Conservation (phyloP, 2,888 invertebrate genomes). For the Clistopyga incitator region DNA sequence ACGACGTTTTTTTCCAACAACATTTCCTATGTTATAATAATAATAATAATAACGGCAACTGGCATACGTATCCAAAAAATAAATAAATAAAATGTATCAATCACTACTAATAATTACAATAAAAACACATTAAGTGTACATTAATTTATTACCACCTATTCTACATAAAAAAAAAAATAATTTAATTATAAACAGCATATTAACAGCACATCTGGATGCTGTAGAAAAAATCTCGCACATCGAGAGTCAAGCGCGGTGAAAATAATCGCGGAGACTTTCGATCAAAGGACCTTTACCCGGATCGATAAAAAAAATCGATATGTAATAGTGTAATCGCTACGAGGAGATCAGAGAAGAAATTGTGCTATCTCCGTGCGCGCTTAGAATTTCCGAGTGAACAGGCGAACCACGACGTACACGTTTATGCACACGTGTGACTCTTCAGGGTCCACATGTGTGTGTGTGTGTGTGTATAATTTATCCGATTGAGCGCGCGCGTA, state of each 20-base stretch:
- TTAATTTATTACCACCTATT: too few relatives aligned
- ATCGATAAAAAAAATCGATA: slow-evolving; percentile 49
- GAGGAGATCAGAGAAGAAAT: slow-evolving; percentile 29
- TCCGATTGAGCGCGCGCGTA: slow-evolving; percentile 45
- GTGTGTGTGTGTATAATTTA: too few relatives aligned
- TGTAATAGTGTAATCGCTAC: slow-evolving; percentile 34
- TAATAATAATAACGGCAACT: too few relatives aligned
- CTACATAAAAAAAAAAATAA: too few relatives aligned
- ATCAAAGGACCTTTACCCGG: slow-evolving; percentile 54
- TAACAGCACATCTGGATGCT: slow-evolving; percentile 51
- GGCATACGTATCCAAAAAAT: too few relatives aligned
- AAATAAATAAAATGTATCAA: too few relatives aligned
- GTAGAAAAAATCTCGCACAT: slow-evolving; percentile 51
- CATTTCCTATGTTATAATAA: slow-evolving; percentile 31
- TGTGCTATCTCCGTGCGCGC: slow-evolving; percentile 37
- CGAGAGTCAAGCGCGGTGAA: slow-evolving; percentile 23
- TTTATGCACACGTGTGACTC: background rate
- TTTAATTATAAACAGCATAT: too few relatives aligned
- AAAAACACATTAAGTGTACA: too few relatives aligned
- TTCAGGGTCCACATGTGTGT: slow-evolving; percentile 8
- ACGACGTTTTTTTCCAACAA: slow-evolving; percentile 41
- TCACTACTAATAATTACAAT: too few relatives aligned
- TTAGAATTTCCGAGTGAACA: slow-evolving; percentile 47
- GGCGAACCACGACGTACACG: background rate
- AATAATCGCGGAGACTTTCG: slow-evolving; percentile 9